Percentiles rank a stretch among this genome's conserved stretches.
Conservation (phyloP, 2,888 invertebrate genomes). For the Andricus curvator region DNA sequence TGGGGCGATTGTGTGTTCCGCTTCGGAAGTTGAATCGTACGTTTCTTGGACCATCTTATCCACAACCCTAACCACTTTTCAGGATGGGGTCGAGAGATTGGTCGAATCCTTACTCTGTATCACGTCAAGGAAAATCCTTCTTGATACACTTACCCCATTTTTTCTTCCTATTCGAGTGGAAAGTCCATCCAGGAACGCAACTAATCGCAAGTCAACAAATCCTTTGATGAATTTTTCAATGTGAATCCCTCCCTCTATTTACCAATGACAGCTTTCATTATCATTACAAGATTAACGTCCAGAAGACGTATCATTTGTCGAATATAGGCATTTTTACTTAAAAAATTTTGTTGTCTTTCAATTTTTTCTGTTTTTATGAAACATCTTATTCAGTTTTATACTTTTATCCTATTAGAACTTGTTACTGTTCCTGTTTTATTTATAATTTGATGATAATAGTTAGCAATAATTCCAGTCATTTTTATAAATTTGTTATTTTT, state of each 20-base stretch:
- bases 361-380: not conserved
- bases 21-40: constrained; percentile 28
- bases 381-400: too few species aligned
- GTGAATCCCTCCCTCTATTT: not conserved
- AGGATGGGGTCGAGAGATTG: constrained; percentile 1
- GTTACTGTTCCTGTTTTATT: too few species aligned
- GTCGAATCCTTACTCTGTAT: constrained; percentile 20
- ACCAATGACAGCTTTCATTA: not conserved
- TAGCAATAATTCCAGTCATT: too few species aligned
- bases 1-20: constrained; percentile 30
- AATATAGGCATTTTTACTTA: too few species aligned
- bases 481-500: too few species aligned
- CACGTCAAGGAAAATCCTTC: constrained; percentile 15
- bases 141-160: not conserved
- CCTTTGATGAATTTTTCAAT: not conserved
- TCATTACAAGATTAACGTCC: not conserved
- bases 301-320: not conserved
- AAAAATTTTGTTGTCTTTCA: too few species aligned
- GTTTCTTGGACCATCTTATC: constrained; percentile 3
- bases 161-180: not conserved
- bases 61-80: not conserved
- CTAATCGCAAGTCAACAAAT: not conserved
- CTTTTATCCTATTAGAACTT: too few species aligned
- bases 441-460: too few species aligned
- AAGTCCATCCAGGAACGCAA: not conserved